Conservation (phyloP, 1,140 invertebrate species). For the Calycopis cecrops region DNA sequence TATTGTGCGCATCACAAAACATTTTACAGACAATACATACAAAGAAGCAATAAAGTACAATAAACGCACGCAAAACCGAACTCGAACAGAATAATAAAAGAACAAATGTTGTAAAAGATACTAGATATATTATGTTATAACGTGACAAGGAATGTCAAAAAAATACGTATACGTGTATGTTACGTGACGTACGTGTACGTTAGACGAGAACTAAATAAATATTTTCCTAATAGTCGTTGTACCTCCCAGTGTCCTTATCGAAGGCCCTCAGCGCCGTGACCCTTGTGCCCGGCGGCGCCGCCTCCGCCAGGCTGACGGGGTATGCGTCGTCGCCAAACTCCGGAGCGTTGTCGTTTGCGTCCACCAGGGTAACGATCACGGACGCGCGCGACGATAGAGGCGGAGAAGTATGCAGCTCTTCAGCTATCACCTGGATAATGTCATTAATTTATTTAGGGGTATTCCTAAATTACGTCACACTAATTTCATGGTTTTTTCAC, state of each 20-base stretch:
- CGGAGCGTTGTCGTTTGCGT: conserved; percentile 94
- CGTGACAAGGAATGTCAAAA: too few relatives aligned
- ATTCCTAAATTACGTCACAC: too few relatives aligned
- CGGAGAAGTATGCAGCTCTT: conserved; percentile 85
- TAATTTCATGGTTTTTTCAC: too few relatives aligned
- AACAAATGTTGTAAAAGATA: too few relatives aligned
- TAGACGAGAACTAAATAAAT: not conserved
- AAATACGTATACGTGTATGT: too few relatives aligned
- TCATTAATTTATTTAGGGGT: not conserved
- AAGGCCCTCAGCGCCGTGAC: conserved; percentile 86
- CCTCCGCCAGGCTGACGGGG: conserved; percentile 83
- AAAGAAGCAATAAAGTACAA: too few relatives aligned
- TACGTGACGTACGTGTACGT: too few relatives aligned
- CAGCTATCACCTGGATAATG: conserved; percentile 82
- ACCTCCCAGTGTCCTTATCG: conserved; percentile 89
- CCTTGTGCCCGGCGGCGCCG: conserved; percentile 80
- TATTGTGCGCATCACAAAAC: too few relatives aligned
- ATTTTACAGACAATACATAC: too few relatives aligned
- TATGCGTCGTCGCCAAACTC: conserved; percentile 86
- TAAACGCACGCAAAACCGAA: too few relatives aligned
- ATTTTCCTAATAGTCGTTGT: conserved; percentile 22
- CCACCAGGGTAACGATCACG: conserved; percentile 87
- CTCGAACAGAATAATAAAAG: too few relatives aligned
- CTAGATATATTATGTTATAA: too few relatives aligned
- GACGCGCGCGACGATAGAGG: conserved; percentile 90